Evolutionary conservation across 2,797 vertebrate species (phyloP), one percentile per base, ranked within the genome.

Genomic region (Alauda arvensis): DNA sequence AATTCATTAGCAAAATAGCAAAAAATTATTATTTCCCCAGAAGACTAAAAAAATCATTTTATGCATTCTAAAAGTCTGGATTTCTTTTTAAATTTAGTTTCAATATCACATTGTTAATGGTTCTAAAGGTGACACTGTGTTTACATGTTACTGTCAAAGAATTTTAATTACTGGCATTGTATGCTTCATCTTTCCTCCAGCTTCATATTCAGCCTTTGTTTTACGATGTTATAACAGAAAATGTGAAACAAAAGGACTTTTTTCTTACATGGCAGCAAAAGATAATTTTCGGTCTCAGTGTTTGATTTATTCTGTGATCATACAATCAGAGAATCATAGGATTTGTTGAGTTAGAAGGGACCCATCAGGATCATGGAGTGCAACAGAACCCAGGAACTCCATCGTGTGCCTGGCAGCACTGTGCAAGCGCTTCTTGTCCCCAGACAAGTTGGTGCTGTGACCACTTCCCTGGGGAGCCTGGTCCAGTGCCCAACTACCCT

Each of bases 1-100:
- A 82, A 72, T 70, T 87, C n/a, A 77, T 82, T 92, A 77, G 2
- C 31, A 77, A 63, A 87, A 90, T 15, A 74, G 18, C 19, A 93
- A 87, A 72, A 71, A 81, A 51, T n/a, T 33, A 31, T 1, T 21
- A 59, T 62, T 76, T 55, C 14, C 23, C 5, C 7, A 8, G 42
- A 69, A 60, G 19, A 31, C 7, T 49, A 63, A 42, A 61, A 48
- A 88, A 91, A 79, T 26, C 2, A 61, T 34, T 65, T 90, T 33
- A 55, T 40, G 8, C 3, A 10, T 62, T 74, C 9, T 18, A n/a
- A 39, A 89, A 57, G 1, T 51, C 6, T 20, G n/a, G 4, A 8
- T 10, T 10, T 74, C 6, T 8, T 68, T 14, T 3, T 1, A 18
- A 57, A 39, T 43, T 43, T 68, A 9, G 0, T 49, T 88, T 60